Percentiles rank a stretch among this genome's conserved stretches.
Evolutionary conservation across 2,888 invertebrate species (phyloP).

Genomic region (Diplolepis rosae): DNA sequence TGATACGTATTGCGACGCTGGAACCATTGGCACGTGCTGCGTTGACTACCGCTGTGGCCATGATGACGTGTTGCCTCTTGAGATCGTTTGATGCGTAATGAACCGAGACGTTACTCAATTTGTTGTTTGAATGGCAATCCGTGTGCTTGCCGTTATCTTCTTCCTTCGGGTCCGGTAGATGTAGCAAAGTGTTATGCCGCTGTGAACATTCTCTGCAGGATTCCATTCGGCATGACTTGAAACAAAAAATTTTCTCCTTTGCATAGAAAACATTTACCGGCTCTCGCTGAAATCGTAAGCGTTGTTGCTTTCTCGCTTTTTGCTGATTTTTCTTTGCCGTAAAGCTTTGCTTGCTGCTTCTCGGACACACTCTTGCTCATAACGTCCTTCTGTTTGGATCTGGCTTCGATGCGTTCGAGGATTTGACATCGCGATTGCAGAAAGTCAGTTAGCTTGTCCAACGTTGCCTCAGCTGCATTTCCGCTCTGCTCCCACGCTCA

Average conservation of each 20-base stretch:
- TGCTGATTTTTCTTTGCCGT: not conserved
- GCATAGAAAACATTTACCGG: conserved; percentile 16
- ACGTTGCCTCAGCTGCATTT: conserved; percentile 25
- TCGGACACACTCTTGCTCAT: not conserved
- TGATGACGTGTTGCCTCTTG: conserved; percentile 4
- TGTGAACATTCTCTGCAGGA: conserved; percentile 37
- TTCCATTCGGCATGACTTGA: conserved; percentile 35
- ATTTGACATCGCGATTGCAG: conserved; percentile 41
- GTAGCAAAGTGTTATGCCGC: conserved; percentile 40
- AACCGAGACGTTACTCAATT: conserved; percentile 9
- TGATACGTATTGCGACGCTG: conserved; percentile 31
- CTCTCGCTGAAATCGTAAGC: too few species aligned
- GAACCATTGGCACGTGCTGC: conserved; percentile 21
- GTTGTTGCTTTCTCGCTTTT: too few species aligned
- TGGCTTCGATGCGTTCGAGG: conserved; percentile 39
- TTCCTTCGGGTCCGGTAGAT: conserved; percentile 10
- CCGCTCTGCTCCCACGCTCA: conserved; percentile 44
- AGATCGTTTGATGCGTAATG: conserved; percentile 1
- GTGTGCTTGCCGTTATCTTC: conserved; percentile 26
- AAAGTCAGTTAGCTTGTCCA: conserved; percentile 36
- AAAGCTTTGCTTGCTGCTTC: not conserved
- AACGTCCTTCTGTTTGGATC: not conserved
- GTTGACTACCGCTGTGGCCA: conserved; percentile 40
- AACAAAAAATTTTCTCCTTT: conserved; percentile 38
- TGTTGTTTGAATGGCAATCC: not conserved